phyloP scores from a whole-genome alignment of 1,140 invertebrate species.

The Lordiphosa clarofinis region DNA sequence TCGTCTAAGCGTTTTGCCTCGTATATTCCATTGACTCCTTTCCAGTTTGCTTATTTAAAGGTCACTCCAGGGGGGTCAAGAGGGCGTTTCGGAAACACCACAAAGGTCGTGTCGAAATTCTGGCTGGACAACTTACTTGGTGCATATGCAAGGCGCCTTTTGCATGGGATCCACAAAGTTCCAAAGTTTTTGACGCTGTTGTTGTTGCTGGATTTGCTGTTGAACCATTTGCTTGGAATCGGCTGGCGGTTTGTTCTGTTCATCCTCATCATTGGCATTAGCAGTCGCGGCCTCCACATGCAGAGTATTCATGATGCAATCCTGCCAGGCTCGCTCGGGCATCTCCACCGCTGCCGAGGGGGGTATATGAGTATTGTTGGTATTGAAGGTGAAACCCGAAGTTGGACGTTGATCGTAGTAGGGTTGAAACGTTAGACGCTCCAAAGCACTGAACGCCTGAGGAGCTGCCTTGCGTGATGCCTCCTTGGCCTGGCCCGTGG shows the following conservation, averaged over 20 bases:
- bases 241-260: constrained; percentile 33
- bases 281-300: constrained; percentile 50
- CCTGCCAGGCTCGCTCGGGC: constrained; percentile 89
- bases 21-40: too few relatives aligned
- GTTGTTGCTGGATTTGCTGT: constrained; percentile 59
- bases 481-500: constrained; percentile 22
- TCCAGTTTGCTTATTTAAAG: constrained; percentile 3
- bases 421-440: constrained; percentile 67
- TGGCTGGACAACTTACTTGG: constrained; percentile 82
- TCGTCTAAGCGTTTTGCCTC: too few relatives aligned
- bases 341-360: constrained; percentile 83
- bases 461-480: constrained; percentile 37
- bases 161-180: constrained; percentile 92
- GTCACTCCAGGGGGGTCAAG: neutral
- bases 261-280: constrained; percentile 31
- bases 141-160: constrained; percentile 90
- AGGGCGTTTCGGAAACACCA: neutral
- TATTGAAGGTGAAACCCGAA: constrained; percentile 78
- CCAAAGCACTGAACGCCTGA: constrained; percentile 59
- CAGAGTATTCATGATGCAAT: constrained; percentile 82
- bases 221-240: constrained; percentile 62
- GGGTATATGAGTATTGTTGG: constrained; percentile 77
- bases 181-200: constrained; percentile 81
- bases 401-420: constrained; percentile 73
- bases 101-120: too few relatives aligned